Conservation (phyloP, 2,797 vertebrate species). For the Rallus crepitans region DNA sequence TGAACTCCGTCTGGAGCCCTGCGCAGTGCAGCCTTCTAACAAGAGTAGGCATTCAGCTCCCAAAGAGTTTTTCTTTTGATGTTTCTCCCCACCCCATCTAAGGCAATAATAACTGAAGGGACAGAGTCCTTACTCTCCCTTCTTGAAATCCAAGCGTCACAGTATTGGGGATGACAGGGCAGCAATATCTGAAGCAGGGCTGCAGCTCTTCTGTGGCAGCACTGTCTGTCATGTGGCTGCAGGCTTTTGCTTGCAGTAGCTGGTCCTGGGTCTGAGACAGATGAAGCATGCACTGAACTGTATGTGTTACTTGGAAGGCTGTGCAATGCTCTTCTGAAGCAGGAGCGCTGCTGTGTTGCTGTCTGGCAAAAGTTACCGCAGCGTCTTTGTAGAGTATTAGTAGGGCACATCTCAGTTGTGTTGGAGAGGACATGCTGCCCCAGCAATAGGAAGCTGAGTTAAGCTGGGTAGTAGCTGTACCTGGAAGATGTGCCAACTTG, state of each 20-base stretch:
- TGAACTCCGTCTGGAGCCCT: slow-evolving; percentile 63
- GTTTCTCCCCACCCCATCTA: neutral
- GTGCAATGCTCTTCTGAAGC: neutral
- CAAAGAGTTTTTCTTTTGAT: slow-evolving; percentile 29
- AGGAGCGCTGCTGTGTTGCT: neutral
- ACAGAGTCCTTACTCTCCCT: slow-evolving; percentile 34
- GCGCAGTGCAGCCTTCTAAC: slow-evolving; percentile 48
- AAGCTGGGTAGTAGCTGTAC: neutral
- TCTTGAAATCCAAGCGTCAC: slow-evolving; percentile 16
- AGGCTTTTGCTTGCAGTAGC: slow-evolving; percentile 6
- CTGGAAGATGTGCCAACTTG: slow-evolving; percentile 26
- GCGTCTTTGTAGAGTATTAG: neutral
- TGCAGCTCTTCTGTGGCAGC: neutral
- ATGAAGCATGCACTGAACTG: slow-evolving; percentile 14
- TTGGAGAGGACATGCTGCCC: neutral
- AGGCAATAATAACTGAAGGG: slow-evolving; percentile 63
- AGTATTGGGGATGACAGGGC: slow-evolving; percentile 26
- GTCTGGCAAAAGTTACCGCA: neutral
- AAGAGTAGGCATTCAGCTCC: slow-evolving; percentile 28
- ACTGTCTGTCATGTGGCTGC: neutral
- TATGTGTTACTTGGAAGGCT: neutral
- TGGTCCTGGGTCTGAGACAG: neutral
- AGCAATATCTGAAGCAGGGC: neutral
- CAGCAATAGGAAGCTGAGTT: slow-evolving; percentile 56
- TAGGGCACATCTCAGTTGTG: neutral